These are phyloP conservation scores for Ips nitidus DNA, from an alignment of 1,140 invertebrate species.

Conservation along the genomic window DNA sequence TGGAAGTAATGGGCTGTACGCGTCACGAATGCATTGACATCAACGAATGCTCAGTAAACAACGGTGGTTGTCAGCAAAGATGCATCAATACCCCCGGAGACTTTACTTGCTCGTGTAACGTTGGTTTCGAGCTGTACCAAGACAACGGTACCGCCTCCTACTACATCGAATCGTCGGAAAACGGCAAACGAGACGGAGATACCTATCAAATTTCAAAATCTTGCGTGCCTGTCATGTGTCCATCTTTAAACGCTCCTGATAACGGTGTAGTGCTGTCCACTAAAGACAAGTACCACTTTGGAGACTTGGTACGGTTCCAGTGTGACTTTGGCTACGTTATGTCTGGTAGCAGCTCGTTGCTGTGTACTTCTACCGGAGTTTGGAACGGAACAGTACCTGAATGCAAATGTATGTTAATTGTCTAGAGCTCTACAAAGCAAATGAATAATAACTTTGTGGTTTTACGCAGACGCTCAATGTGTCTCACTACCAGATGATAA, in stretches of 20 bases:
- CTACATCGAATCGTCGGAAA: conserved; percentile 77
- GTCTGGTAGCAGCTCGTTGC: conserved; percentile 77
- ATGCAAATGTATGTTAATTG: conserved; percentile 78
- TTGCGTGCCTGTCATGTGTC: conserved; percentile 91
- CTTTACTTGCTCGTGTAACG: conserved; percentile 86
- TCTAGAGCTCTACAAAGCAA: neutral
- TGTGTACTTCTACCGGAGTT: conserved; percentile 85
- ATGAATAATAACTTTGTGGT: neutral
- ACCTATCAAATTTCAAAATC: conserved; percentile 91
- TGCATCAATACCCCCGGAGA: conserved; percentile 87
- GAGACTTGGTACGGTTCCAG: conserved; percentile 87
- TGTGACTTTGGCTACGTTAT: conserved; percentile 95
- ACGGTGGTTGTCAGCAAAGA: conserved; percentile 93
- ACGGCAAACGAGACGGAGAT: conserved; percentile 84
- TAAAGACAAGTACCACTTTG: conserved; percentile 81
- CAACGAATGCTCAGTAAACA: conserved; percentile 87
- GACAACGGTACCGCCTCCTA: conserved; percentile 92
- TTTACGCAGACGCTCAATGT: conserved; percentile 78
- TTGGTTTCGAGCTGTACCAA: conserved; percentile 89
- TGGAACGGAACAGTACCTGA: conserved; percentile 94
- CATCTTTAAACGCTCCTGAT: conserved; percentile 74
- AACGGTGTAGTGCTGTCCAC: conserved; percentile 88
- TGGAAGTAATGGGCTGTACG: conserved; percentile 93
- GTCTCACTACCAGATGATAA: conserved; percentile 87
- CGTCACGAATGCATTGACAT: conserved; percentile 88